Evolutionary conservation across 2,113 vertebrate species (phyloP), one percentile per base, ranked within the genome.

Genomic region (Arizona elegans): DNA sequence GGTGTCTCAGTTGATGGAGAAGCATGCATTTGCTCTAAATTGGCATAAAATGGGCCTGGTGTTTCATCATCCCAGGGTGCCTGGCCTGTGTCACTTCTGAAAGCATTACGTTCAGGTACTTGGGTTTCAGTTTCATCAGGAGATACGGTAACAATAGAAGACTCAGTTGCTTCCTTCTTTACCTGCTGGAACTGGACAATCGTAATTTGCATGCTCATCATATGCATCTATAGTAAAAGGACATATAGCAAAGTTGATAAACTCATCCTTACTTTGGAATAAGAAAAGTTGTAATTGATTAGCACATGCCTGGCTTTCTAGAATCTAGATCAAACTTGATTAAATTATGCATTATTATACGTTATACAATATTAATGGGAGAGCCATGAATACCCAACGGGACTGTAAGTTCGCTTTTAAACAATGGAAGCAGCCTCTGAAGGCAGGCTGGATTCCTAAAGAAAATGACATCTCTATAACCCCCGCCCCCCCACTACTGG

Each of bases 1-100:
- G 43, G 98, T 98, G 5, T 97, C 97, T 96, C 96, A 90, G 98
- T 97, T 88, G 97, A 97, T 17, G 98, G 85, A 1, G 92, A 95
- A 88, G 97, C 94, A 85, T 94, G 96, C 62, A 96, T 94, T 19
- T 97, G 97, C 70, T 99, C 98, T 65, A 81, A 97, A 3, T 97
- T 96, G 21, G 98, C 98, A 91, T 99, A 99, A 3, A 99, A 99
- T 88, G 90, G 98, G 2, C 99, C 99, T 0, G 99, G 98, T 0
- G 98, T 99, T 96, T 99, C 99, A 94, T 99, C 99, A 90, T 99
- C 99, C 99, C 99, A 99, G 7, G 98, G 95, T 0, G 98, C 97
- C 70, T 98, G 98, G 92, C 96, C 96, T 87, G 97, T 92, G 86
- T 96, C 96, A 88, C 98, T 95, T 2, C 94, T 53, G 33, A 98